Conservation (phyloP, 2,113 vertebrate species). For the Petaurus breviceps region DNA sequence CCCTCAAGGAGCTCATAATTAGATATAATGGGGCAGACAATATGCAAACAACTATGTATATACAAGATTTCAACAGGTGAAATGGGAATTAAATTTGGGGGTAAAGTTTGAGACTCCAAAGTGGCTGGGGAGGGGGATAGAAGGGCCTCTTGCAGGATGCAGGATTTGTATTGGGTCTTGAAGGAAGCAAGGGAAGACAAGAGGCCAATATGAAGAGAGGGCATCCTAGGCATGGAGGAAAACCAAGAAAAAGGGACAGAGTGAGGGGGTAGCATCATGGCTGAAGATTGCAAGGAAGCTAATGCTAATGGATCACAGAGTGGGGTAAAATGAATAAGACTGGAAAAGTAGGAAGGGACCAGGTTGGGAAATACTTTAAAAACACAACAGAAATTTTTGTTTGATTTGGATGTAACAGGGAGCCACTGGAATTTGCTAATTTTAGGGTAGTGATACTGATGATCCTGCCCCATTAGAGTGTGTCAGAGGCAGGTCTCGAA, state of each 20-base stretch:
- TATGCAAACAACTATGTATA: too few species aligned
- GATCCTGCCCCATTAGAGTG: background rate
- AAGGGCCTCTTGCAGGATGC: background rate
- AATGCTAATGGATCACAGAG: background rate
- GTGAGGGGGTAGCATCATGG: background rate
- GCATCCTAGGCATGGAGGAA: background rate
- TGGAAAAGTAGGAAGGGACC: background rate
- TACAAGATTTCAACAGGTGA: too few species aligned
- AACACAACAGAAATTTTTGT: background rate
- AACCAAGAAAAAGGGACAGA: background rate
- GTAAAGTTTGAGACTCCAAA: too few species aligned
- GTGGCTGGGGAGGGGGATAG: background rate
- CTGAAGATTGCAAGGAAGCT: background rate
- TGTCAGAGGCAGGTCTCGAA: background rate
- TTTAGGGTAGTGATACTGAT: background rate
- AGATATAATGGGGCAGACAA: too few species aligned
- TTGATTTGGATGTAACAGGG: background rate
- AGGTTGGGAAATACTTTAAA: background rate
- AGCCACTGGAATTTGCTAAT: background rate
- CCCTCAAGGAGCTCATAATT: too few species aligned
- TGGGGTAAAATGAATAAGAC: background rate
- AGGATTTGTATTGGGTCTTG: background rate
- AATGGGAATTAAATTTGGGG: too few species aligned
- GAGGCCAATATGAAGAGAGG: background rate
- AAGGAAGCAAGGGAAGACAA: background rate